phyloP scores from a whole-genome alignment of 2,888 invertebrate genomes.

The Desoria tigrina region DNA sequence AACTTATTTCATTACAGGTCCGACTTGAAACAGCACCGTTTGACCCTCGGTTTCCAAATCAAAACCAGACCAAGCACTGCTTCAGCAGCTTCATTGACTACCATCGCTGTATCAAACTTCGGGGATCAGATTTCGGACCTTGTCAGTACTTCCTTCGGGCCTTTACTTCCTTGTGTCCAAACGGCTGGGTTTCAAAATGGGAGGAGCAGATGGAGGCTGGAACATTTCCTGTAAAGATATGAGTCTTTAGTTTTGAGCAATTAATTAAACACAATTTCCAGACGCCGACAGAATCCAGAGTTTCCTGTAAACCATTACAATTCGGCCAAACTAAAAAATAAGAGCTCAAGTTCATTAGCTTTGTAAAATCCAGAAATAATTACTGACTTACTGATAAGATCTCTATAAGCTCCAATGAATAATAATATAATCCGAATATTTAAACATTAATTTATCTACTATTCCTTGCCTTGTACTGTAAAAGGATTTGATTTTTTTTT shows the following conservation, averaged over 20 bases:
- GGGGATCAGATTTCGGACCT: constrained; percentile 79
- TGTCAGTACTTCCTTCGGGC: constrained; percentile 81
- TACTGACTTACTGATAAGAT: no score
- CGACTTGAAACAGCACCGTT: constrained; percentile 64
- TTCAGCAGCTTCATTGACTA: constrained; percentile 90
- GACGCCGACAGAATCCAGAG: no score
- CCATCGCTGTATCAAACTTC: constrained; percentile 85
- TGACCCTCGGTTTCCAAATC: constrained; percentile 95
- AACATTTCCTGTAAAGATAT: constrained; percentile 70
- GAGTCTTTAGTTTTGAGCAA: no score
- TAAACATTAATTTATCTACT: no score
- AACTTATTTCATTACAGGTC: neutral
- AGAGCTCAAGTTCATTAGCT: no score
- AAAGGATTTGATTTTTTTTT: no score
- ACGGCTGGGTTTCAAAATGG: constrained; percentile 86
- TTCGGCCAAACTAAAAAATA: no score
- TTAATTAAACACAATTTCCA: no score
- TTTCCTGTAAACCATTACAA: constrained; percentile 11
- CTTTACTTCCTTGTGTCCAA: constrained; percentile 80
- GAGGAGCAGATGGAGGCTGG: constrained; percentile 75
- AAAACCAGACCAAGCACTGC: constrained; percentile 90
- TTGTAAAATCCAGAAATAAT: no score
- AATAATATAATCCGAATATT: no score
- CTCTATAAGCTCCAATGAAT: no score
- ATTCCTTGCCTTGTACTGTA: no score